phyloP scores from a whole-genome alignment of 2,797 vertebrate genomes.

The Cetoscarus ocellatus region DNA sequence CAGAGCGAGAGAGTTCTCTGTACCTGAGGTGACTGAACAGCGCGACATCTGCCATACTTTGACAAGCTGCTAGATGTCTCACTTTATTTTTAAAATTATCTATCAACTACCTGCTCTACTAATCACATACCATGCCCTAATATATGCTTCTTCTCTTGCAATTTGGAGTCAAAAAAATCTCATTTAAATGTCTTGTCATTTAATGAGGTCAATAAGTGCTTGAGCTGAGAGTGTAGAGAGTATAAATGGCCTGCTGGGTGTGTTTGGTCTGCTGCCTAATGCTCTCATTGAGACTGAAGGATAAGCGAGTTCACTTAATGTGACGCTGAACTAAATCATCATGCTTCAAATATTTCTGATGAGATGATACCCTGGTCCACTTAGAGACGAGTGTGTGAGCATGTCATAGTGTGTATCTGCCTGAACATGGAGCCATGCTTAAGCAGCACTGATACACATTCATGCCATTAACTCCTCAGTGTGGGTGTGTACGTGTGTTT shows the following conservation, averaged over 20 bases:
- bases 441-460: slow-evolving; percentile 68
- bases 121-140: no score
- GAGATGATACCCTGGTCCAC: slow-evolving; percentile 42
- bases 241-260: slow-evolving; percentile 22
- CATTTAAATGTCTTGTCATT: no score
- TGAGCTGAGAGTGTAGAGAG: slow-evolving; percentile 9
- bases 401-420: slow-evolving; percentile 26
- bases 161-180: no score
- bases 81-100: no score
- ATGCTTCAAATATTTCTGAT: slow-evolving; percentile 65
- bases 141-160: no score
- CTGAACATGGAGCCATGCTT: slow-evolving; percentile 43
- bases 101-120: no score
- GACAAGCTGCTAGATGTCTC: no score
- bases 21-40: no score
- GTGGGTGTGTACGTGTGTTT: slow-evolving; percentile 25
- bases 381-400: slow-evolving; percentile 32
- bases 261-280: slow-evolving; percentile 58
- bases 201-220: not conserved
- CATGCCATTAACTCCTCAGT: slow-evolving; percentile 67
- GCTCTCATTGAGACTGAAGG: slow-evolving; percentile 68
- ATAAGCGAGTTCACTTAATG: slow-evolving; percentile 70
- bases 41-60: no score
- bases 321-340: slow-evolving; percentile 78
- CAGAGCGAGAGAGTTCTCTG: no score